phyloP scores from a whole-genome alignment of 2,888 invertebrate genomes.

The Philereme transversata region DNA sequence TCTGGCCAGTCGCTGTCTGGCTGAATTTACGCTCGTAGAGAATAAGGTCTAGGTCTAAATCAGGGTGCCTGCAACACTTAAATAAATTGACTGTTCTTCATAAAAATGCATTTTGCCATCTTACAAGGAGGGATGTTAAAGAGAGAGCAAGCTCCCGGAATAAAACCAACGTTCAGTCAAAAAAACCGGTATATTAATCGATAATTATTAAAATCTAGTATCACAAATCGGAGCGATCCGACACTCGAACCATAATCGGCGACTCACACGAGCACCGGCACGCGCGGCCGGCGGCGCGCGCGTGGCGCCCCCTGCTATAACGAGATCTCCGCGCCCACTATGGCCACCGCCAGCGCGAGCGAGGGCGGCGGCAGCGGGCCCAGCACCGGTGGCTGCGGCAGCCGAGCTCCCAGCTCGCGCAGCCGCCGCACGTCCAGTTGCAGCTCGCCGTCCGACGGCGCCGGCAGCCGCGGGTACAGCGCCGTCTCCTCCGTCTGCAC shows the following conservation, averaged over 20 bases:
- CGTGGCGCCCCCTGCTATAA: conserved; percentile 51
- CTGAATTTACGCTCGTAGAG: too few relatives aligned
- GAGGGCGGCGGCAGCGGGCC: conserved; percentile 38
- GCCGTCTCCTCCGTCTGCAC: conserved; percentile 68
- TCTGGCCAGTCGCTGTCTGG: too few relatives aligned
- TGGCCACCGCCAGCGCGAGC: conserved; percentile 47
- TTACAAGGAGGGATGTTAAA: too few relatives aligned
- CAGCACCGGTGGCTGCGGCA: conserved; percentile 13
- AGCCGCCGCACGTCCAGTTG: conserved; percentile 49
- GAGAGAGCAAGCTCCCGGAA: too few relatives aligned
- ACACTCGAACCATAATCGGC: not conserved
- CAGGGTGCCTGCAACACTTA: too few relatives aligned
- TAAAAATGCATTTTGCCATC: too few relatives aligned
- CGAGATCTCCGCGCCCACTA: conserved; percentile 41
- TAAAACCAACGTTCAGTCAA: too few relatives aligned
- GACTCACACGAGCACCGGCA: not conserved
- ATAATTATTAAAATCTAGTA: not conserved
- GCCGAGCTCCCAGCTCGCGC: conserved; percentile 28
- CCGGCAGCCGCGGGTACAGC: conserved; percentile 40
- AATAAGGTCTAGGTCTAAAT: too few relatives aligned
- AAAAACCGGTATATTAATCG: too few relatives aligned
- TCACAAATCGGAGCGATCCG: not conserved
- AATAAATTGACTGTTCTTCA: too few relatives aligned
- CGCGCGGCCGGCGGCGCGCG: conserved; percentile 21
- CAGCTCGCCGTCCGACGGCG: conserved; percentile 41